These are phyloP conservation scores for Ptilodon capucinus DNA, from an alignment of 2,888 invertebrate species.

Conservation along the genomic window DNA sequence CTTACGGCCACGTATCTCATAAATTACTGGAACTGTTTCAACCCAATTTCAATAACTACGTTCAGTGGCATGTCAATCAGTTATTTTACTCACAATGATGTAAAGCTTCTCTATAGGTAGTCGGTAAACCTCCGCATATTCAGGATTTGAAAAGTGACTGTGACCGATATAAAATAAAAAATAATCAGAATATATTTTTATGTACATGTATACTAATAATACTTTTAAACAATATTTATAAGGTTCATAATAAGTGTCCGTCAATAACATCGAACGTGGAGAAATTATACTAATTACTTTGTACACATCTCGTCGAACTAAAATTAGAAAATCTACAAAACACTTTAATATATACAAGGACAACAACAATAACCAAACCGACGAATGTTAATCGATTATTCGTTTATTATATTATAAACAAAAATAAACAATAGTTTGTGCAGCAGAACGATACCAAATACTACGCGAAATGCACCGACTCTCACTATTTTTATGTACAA, in stretches of 20 bases:
- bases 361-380: constrained; percentile 74
- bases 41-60: constrained; percentile 4
- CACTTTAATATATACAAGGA: constrained; percentile 72
- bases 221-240: constrained; percentile 82
- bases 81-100: constrained; percentile 29
- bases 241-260: constrained; percentile 53
- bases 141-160: constrained; percentile 32
- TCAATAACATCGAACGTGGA: constrained; percentile 58
- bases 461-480: constrained; percentile 31
- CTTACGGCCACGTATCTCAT: constrained; percentile 11
- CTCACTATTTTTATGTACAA: constrained; percentile 43
- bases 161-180: constrained; percentile 53
- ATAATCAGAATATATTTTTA: constrained; percentile 71
- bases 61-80: constrained; percentile 7
- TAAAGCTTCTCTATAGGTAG: constrained; percentile 26
- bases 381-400: constrained; percentile 51
- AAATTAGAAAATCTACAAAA: constrained; percentile 80
- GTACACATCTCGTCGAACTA: constrained; percentile 75
- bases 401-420: constrained; percentile 48
- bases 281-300: constrained; percentile 72
- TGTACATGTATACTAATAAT: constrained; percentile 76
- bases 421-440: constrained; percentile 46
- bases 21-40: constrained; percentile 8
- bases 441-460: constrained; percentile 34
- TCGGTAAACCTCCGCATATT: constrained; percentile 26